Evolutionary conservation across 1,140 invertebrate genomes (phyloP), one percentile per base, ranked within the genome.

Genomic region (Solenopsis fugax): DNA sequence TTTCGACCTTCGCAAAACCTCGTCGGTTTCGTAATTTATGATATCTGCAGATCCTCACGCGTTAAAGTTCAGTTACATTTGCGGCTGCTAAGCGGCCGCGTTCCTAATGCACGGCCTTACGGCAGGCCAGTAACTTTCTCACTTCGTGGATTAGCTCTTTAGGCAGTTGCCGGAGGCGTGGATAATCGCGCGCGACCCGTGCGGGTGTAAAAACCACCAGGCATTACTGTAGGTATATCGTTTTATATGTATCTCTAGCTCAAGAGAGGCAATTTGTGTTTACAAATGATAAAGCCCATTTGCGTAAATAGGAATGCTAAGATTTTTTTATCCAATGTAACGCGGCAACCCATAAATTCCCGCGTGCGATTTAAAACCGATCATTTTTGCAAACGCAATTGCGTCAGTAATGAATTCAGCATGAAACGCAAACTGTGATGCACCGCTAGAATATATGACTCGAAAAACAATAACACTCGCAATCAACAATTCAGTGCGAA

Each of bases 31-130:
- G 80, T 80, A 82, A 87, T 90, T 91, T 91, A 91, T 73, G 89
- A 80, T 87, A 72, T 84, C 73, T 65, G 87, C 45, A 72, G 76
- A 87, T 85, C 64, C 85, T 73, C 45, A 34, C 67, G 54, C 77
- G 87, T 77, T 80, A 78, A 89, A 91, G 88, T 89, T 91, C 90
- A 73, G 90, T 88, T 86, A 84, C 86, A 89, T 84, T 89, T 60
- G 90, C 88, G 90, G 86, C 54, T 50, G 54, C 62, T 91, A 91
- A 86, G 77, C 90, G 64, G 67, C 37, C 54, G 58, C 37, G 58
- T 71, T 85, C 78, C 80, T 90, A 89, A 85, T 72, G 90, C 77
- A 52, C 82, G 10, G 73, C 90, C 81, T 89, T 84, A 69, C 65
- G 56, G 85, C 67, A 41, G 29, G 45, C 37, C 60, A 50, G 77